phyloP scores from a whole-genome alignment of 2,797 vertebrate genomes.

The Ciconia nigra region DNA sequence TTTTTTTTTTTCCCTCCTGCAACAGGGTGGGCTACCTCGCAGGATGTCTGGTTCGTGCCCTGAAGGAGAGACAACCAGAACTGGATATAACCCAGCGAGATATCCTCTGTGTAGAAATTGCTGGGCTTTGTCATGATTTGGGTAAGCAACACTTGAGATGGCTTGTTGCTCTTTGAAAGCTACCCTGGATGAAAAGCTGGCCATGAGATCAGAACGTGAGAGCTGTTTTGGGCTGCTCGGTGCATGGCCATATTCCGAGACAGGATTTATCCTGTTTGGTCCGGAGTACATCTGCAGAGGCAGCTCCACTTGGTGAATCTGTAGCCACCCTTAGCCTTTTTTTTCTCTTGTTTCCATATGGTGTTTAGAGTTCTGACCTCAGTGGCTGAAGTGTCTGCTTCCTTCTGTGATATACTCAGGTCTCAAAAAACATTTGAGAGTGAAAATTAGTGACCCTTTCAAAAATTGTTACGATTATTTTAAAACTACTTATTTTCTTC shows the following conservation, averaged over 20 bases:
- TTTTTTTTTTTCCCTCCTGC: not conserved
- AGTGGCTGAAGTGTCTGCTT: not conserved
- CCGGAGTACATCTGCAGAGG: not conserved
- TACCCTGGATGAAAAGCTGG: not conserved
- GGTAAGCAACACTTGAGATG: conserved; percentile 74
- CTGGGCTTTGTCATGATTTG: conserved; percentile 94
- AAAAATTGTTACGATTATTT: not conserved
- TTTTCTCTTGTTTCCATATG: not conserved
- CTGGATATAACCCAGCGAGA: conserved; percentile 85
- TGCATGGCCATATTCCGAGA: not conserved
- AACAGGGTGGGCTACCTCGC: conserved; percentile 89
- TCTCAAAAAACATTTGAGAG: not conserved
- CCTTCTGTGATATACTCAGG: not conserved
- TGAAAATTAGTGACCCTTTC: not conserved
- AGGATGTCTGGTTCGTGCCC: conserved; percentile 80
- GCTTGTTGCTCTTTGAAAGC: not conserved
- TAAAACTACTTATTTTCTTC: not conserved
- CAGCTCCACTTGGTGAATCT: not conserved
- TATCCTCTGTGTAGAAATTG: conserved; percentile 93
- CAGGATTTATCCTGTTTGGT: not conserved
- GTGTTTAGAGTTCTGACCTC: not conserved
- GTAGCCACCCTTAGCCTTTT: not conserved
- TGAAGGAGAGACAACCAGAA: conserved; percentile 87
- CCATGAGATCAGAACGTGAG: not conserved
- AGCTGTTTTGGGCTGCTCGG: not conserved